These are phyloP conservation scores for Tragelaphus buxtoni DNA, from an alignment of 2,113 vertebrate genomes.

Conservation along the genomic window DNA sequence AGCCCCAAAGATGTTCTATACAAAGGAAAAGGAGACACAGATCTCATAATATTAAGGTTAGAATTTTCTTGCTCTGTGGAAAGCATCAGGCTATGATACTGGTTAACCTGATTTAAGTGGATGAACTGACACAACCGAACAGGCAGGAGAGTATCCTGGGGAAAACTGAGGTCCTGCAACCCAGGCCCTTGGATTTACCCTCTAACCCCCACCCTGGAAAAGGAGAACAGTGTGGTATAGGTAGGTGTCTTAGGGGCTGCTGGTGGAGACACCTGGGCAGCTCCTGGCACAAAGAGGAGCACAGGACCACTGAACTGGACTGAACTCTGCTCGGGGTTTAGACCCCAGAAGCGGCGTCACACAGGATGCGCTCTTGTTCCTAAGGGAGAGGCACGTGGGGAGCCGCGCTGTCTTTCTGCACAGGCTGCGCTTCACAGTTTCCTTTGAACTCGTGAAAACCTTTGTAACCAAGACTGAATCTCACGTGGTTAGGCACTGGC, in stretches of 20 bases:
- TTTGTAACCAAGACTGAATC: neutral
- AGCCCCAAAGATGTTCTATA: neutral
- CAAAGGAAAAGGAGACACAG: neutral
- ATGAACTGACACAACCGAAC: neutral
- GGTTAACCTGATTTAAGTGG: neutral
- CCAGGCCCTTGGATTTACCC: neutral
- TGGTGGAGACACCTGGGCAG: neutral
- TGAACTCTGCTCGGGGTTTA: neutral
- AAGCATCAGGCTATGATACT: neutral
- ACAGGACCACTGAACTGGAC: neutral
- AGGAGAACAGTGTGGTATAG: neutral
- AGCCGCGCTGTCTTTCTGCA: neutral
- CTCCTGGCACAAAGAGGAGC: neutral
- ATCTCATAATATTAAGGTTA: neutral
- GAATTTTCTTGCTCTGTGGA: neutral
- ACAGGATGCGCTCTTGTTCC: neutral
- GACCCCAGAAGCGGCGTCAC: neutral
- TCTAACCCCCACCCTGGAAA: neutral
- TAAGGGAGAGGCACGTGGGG: neutral
- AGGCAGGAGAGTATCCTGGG: neutral
- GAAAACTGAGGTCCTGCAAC: neutral
- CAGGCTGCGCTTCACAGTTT: neutral
- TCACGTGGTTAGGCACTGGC: accelerated
- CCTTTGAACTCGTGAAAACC: neutral
- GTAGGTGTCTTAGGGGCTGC: neutral